Conservation (phyloP, 2,113 vertebrate genomes). For the Halcyon senegalensis region DNA sequence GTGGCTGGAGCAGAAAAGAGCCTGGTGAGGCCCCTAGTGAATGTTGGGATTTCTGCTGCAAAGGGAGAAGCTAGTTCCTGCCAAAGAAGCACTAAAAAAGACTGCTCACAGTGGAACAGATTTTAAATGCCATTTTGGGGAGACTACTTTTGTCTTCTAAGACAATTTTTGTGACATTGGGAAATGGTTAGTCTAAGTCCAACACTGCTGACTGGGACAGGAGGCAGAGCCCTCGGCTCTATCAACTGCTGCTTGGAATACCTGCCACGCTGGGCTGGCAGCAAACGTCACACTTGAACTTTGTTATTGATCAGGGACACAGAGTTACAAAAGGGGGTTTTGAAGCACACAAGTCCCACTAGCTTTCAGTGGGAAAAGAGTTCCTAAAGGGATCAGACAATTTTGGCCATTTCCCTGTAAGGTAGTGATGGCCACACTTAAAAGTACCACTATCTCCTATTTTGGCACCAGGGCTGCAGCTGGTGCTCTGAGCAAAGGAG, state of each 20-base stretch:
- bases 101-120: neutral
- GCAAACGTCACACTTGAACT: neutral
- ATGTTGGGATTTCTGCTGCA: neutral
- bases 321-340: neutral
- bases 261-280: rapidly evolving
- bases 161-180: neutral
- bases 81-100: neutral
- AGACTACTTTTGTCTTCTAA: neutral
- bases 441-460: rapidly evolving
- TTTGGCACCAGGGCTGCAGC: neutral
- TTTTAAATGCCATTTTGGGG: neutral
- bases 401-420: neutral
- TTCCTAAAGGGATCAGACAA: neutral
- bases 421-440: neutral
- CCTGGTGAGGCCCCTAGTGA: neutral
- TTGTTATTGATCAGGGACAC: neutral
- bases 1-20: neutral
- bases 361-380: neutral
- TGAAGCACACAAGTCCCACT: neutral
- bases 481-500: neutral
- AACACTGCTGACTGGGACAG: neutral
- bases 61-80: neutral
- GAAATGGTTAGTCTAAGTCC: neutral
- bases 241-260: neutral
- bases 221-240: neutral